These are phyloP conservation scores for Erythrocercus mccallii DNA, from an alignment of 2,113 vertebrate species.

Conservation along the genomic window DNA sequence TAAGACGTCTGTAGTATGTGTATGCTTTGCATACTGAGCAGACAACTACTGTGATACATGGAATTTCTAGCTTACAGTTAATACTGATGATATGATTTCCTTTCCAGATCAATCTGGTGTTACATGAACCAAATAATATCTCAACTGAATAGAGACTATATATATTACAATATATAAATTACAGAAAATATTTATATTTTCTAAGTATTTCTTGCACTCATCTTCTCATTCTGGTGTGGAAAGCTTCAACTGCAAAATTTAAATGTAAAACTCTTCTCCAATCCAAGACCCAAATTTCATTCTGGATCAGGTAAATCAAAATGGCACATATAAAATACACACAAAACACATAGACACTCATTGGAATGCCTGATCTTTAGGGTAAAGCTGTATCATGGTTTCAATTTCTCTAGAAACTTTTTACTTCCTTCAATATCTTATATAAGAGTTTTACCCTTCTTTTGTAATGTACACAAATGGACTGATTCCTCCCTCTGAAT, in stretches of 20 bases:
- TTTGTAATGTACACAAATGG: not conserved
- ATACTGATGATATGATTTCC: not conserved
- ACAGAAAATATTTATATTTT: not conserved
- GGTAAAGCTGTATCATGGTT: not conserved
- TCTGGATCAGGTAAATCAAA: not conserved
- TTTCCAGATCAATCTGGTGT: not conserved
- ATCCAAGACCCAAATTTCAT: not conserved
- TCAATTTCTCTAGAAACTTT: not conserved
- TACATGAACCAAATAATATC: not conserved
- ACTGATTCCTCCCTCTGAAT: not conserved
- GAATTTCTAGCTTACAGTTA: not conserved
- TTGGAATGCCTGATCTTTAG: not conserved
- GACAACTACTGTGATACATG: not conserved
- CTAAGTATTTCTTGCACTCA: not conserved
- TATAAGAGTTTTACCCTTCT: not conserved
- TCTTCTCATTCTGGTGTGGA: not conserved
- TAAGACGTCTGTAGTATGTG: accelerated
- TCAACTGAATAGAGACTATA: not conserved
- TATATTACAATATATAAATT: not conserved
- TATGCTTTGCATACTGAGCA: not conserved
- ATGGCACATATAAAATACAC: not conserved
- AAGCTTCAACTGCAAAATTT: not conserved
- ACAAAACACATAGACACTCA: not conserved
- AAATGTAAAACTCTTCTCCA: not conserved
- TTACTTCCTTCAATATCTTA: not conserved